Evolutionary conservation across 2,797 vertebrate species (phyloP), one percentile per base, ranked within the genome.

Genomic region (Cryptoblepharus egeriae): DNA sequence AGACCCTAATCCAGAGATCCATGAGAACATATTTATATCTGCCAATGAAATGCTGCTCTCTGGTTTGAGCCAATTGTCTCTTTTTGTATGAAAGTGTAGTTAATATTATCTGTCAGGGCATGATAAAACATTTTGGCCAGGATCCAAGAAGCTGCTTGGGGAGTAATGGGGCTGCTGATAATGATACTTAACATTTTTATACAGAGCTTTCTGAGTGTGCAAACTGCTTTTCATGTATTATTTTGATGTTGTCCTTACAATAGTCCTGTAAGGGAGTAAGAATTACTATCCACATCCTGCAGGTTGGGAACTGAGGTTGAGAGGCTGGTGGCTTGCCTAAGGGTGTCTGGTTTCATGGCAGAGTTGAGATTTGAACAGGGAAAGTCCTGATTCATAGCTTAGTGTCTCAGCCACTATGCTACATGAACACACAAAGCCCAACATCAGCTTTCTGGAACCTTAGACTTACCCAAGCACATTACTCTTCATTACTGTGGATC

Each of bases 81-180:
- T 72, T 30, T 49, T 63, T 32, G 58, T 64, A 49, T 42, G 42
- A 72, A 63, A 52, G 57, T 64, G 20, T 18, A 80, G 22, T 71
- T 52, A 69, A 69, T 72, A 49, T 10, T 49, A 49, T 20, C 42
- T 80, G 58, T 71, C 68, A 61, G 45, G 71, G 78, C 30, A 49
- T 61, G 68, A 61, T 72, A 80, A 57, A n/a, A 45, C 57, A 80
- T 80, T 61, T 68, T 71, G 69, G 37, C 69, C 39, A 63, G 39
- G 57, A 37, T 73, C 30, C 45, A 16, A 52, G 60, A 73, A 64
- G 10, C 30, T 63, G n/a, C 69, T 63, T 60, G 7, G 49, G 45
- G 64, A 78, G 15, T 52, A 68, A 18, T 52, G n/a, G 24, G 45
- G 45, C 52, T 35, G 32, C 76, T 77, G 42, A 49, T 49, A 49